These are phyloP conservation scores for Palythoa caribaeorum DNA, from an alignment of 92 coral and sea anemone genomes.

Conservation along the genomic window DNA sequence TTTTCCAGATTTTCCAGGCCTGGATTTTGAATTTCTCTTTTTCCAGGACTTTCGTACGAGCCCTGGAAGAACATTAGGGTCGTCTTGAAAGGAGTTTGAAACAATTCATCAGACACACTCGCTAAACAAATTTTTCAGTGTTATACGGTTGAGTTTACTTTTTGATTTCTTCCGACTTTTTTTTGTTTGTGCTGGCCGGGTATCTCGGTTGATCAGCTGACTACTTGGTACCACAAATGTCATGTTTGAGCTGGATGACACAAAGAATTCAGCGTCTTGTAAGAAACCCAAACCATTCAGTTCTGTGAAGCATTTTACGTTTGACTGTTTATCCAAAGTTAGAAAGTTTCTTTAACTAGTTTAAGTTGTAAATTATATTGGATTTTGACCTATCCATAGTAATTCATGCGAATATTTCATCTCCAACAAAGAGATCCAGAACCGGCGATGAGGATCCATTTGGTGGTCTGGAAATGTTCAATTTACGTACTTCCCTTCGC, in stretches of 20 bases:
- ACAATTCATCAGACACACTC: no score
- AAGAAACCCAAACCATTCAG: background rate
- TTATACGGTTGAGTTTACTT: no score
- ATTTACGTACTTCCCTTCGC: conserved; percentile 28
- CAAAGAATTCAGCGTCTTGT: background rate
- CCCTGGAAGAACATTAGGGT: no score
- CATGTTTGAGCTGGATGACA: background rate
- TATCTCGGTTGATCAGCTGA: background rate
- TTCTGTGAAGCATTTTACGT: background rate
- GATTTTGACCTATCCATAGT: background rate
- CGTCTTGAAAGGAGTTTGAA: no score
- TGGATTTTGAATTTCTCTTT: no score
- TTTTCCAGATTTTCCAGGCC: no score
- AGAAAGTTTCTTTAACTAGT: background rate
- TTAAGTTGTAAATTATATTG: background rate
- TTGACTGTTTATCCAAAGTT: background rate
- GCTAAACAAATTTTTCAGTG: no score
- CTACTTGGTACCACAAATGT: background rate
- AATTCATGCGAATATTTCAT: conserved; percentile 38
- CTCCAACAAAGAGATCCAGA: conserved; percentile 37
- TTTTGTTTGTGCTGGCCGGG: no score
- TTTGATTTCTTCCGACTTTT: no score
- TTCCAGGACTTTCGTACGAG: no score
- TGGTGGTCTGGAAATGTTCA: background rate
- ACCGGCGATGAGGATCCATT: conserved; percentile 4